Conservation (phyloP, 2,797 vertebrate genomes). For the Bovichtus variegatus region DNA sequence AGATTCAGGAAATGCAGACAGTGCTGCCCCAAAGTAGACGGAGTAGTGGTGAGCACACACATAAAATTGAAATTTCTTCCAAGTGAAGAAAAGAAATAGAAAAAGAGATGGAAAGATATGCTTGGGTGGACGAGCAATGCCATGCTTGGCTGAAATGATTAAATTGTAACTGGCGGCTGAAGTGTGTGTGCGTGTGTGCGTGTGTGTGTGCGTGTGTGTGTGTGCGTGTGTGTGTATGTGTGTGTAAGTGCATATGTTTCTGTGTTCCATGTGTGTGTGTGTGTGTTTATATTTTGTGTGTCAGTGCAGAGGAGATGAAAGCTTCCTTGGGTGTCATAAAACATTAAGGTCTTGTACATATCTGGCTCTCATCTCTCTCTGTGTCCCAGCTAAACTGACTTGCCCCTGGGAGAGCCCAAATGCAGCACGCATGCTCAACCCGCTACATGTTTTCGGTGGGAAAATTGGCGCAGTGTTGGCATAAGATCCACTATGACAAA, state of each 20-base stretch:
- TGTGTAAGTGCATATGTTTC: conserved; percentile 7
- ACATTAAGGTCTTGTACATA: conserved; percentile 68
- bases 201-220: conserved; percentile 4
- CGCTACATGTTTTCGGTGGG: conserved; percentile 41
- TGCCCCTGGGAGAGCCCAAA: conserved; percentile 34
- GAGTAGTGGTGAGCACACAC: conserved; percentile 59
- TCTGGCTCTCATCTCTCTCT: conserved; percentile 63
- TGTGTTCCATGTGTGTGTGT: conserved; percentile 24
- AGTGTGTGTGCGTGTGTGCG: conserved; percentile 6
- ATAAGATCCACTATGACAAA: conserved; percentile 32
- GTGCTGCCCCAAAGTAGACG: conserved; percentile 65
- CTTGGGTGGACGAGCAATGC: conserved; percentile 72
- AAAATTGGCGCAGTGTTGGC: conserved; percentile 31
- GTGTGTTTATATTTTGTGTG: conserved; percentile 64
- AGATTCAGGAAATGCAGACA: conserved; percentile 79
- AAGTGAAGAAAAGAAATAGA: conserved; percentile 69
- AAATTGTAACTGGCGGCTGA: conserved; percentile 70
- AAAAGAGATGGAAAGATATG: conserved; percentile 75
- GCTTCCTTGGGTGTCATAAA: conserved; percentile 69
- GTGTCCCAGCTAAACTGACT: conserved; percentile 48
- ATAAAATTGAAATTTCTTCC: conserved; percentile 76
- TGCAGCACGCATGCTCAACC: conserved; percentile 51
- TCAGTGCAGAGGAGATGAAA: conserved; percentile 66
- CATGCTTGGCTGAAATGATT: conserved; percentile 77
- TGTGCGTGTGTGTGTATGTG: conserved; percentile 1